A percentile compares a stretch with the other conserved stretches of the same genome.
phyloP scores from a whole-genome alignment of 2,113 vertebrate genomes.

The Gymnocephalus cernua region DNA sequence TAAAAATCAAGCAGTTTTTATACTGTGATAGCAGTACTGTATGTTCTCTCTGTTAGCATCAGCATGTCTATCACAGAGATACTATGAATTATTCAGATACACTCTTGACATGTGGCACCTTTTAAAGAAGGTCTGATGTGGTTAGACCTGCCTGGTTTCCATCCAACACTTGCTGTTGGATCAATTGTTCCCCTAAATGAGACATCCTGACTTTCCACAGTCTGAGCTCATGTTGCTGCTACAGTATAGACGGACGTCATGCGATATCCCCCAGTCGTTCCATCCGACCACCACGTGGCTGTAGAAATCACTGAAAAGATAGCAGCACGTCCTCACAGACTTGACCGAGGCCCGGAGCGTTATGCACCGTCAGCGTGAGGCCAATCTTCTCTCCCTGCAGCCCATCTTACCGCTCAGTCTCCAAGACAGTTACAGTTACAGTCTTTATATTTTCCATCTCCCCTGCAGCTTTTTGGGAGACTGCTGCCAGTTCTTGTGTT shows the following conservation, averaged over 20 bases:
- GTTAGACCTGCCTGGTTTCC: conserved; percentile 42
- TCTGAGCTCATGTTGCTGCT: conserved; percentile 66
- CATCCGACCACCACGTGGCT: conserved; percentile 28
- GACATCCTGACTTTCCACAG: conserved; percentile 62
- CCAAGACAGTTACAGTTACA: background rate
- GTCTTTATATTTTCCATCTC: background rate
- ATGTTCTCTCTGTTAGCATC: background rate
- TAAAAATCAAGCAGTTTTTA: background rate
- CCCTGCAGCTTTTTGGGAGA: conserved; percentile 18
- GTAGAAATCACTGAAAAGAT: conserved; percentile 44
- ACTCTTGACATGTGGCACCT: conserved; percentile 26
- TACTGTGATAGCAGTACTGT: background rate
- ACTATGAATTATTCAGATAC: conserved; percentile 21
- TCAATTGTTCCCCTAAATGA: conserved; percentile 68
- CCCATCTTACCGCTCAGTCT: conserved; percentile 39
- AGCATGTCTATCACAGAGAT: background rate
- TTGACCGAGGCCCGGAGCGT: conserved; percentile 1
- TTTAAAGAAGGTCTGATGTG: conserved; percentile 37
- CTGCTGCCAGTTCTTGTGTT: conserved; percentile 16
- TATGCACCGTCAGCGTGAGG: conserved; percentile 55
- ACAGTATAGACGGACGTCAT: conserved; percentile 48
- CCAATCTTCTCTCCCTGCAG: conserved; percentile 27
- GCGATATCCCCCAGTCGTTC: conserved; percentile 44
- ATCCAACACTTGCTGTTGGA: conserved; percentile 59
- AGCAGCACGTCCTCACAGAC: conserved; percentile 42